phyloP scores from a whole-genome alignment of 2,888 invertebrate species.

The Mantis religiosa region DNA sequence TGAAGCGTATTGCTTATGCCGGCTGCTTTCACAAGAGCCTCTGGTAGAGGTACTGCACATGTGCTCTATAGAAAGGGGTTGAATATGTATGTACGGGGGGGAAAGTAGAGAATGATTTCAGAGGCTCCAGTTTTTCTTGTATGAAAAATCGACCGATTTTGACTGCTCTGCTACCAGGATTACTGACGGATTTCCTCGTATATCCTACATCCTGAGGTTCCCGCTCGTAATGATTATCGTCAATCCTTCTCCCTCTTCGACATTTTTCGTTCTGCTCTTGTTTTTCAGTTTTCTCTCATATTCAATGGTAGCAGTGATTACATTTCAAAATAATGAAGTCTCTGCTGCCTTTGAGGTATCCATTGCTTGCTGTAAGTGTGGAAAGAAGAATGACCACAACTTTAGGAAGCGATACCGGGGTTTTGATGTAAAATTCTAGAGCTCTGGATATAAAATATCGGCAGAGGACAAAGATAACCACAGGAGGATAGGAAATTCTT shows the following conservation, averaged over 20 bases:
- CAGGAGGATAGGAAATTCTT: too few relatives aligned
- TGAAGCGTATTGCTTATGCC: neutral
- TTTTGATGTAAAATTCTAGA: too few relatives aligned
- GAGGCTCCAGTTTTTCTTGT: neutral
- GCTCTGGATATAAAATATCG: too few relatives aligned
- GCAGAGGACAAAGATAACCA: too few relatives aligned
- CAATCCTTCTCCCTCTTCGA: neutral
- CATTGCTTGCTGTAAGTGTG: neutral
- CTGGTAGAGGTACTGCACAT: neutral
- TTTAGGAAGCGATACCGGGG: neutral
- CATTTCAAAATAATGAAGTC: neutral
- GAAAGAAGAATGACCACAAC: neutral
- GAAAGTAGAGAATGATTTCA: neutral
- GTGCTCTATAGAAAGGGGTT: neutral
- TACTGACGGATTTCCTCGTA: neutral
- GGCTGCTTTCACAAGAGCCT: neutral
- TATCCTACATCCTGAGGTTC: neutral
- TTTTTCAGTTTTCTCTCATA: neutral
- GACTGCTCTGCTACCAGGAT: neutral
- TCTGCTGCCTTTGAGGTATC: neutral
- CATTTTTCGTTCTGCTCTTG: neutral
- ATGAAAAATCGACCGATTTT: neutral
- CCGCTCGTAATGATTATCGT: neutral
- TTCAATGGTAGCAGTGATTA: neutral
- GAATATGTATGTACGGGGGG: neutral